Base-by-base conservation (phyloP, 2,888 invertebrate genomes). In the Orchestes rusci region DNA sequence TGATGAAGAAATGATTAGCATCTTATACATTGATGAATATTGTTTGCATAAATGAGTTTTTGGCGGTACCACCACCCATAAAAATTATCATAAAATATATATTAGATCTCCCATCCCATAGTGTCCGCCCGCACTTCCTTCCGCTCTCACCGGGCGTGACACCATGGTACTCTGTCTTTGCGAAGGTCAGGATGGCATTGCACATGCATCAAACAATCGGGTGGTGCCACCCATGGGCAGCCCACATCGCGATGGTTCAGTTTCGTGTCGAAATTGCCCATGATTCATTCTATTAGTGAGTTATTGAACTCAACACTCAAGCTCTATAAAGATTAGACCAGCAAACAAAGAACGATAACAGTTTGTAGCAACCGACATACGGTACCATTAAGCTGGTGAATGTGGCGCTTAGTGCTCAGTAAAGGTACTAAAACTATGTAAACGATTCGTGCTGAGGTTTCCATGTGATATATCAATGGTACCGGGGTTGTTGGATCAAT, bases 351-450 rank as follows among this genome's bases (percentile, higher is more conserved):
- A 32, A 51, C 53, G 44, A 53, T 56, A 49, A 53, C 47, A 54
- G 52, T 55, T 52, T 53, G 55, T 56, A 56, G 56, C 54, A 56
- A 56, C 53, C 53, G 52, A 56, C 43, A 45, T 56, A 57, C 55
- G 53, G 54, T 46, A 50, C 54, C 56, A 57, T 56, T 57, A 57
- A 35, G 50, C 55, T 46, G 49, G 53, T 54, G 50, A 56, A 57
- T 57, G 57, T 56, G 50, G 53, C 55, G 54, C 57, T 55, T 52
- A 46, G 50, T 53, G 38, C 36, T 30, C 43, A 48, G 44, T 41
- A 44, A 41, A 40, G 44, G 41, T 44, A 48, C 44, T 44, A 37
- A 41, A 48, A 47, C 42, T 47, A 47, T 43, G 46, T 47, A 47
- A 47, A 47, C 46, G 46, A 47, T 47, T 43, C 18, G 37, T 32